Evolutionary conservation across 2,888 invertebrate genomes (phyloP), one percentile per base, ranked within the genome.

Genomic region (Nebria brevicollis): DNA sequence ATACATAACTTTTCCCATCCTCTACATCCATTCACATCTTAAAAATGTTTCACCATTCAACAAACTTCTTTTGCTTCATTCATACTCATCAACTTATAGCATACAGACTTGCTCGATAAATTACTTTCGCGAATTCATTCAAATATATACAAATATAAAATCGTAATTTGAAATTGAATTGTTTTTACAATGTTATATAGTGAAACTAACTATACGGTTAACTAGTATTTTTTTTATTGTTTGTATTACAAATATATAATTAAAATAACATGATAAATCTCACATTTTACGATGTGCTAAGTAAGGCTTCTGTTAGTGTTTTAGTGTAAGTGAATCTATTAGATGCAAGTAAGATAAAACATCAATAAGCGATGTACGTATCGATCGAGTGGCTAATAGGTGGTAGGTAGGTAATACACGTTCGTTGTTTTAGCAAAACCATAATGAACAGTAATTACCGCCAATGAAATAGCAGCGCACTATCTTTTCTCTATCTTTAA

Each of bases 401-500:
- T 70, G 34, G 13, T 70, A 20, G 15, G 34, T 70, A 34, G 25
- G 70, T 70, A 70, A 34, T 34, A 34, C 34, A 4, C 34, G 34
- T 34, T 34, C 70, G 25, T 54, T 54, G 54, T 54, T 54, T 54
- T 54, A 54, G 54, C 54, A 73, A 15, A 68, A 15, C 34, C 41
- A 70, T 75, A 80, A 75, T 80, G 75, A 80, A 72, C 75, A 75
- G 75, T 80, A 80, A 80, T 80, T 80, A 80, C 75, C 66, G 65
- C 66, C 64, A 80, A 64, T 72, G 75, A 75, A 80, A 80, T 80
- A 54, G 75, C 80, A 15, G 73, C 41, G 41, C 73, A 70, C 75
- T 80, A 80, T 80, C 80, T 80, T 75, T 54, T 75, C 75, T 80
- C 75, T 80, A 80, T 80, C 80, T 80, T 80, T 80, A 80, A 80